Evolutionary conservation across 2,888 invertebrate genomes (phyloP), one percentile per base, ranked within the genome.

Genomic region (Chloroclystis v-ata): DNA sequence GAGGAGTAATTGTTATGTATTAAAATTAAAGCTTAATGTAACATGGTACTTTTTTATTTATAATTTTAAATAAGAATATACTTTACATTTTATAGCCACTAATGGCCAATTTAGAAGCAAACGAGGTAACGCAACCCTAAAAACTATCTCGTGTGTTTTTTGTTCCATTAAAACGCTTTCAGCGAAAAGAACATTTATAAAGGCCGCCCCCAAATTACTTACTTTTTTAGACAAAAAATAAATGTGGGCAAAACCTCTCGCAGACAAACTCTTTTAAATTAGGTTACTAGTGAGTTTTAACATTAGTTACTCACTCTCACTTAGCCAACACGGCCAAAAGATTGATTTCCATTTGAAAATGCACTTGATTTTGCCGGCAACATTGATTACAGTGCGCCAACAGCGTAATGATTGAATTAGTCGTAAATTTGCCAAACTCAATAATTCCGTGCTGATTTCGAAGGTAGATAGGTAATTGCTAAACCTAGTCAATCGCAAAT

Each of bases 401-500:
- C 13, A 29, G 8, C 12, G 6, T 12, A 28, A 11, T 28, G 29
- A 29, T 29, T 29, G 7, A 5, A 5, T 12, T 12, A 29, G n/a
- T n/a, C n/a, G n/a, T n/a, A n/a, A n/a, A n/a, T n/a, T 16, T 9
- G n/a, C 13, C n/a, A 35, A 35, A 10, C 10, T 20, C 35, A 10
- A 37, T 28, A 16, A 43, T 28, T 43, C 20, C 44, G 39, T 16
- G 16, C 38, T 30, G 35, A 43, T 41, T 16, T 38, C 37, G 42
- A 54, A 26, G 26, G 33, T 16, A 35, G 20, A 53, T 57, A 25
- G 32, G 54, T 63, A 63, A 63, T 65, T 63, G 50, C 54, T 28
- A 52, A 57, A 54, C 45, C 60, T 60, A 64, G 62, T 65, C 61
- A 58, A 57, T 59, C 59, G 66, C 56, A 55, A 60, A 64, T 63